A percentile compares a stretch with the other conserved stretches of the same genome.
phyloP scores from a whole-genome alignment of 2,888 invertebrate species.

The Diaprepes abbreviatus region DNA sequence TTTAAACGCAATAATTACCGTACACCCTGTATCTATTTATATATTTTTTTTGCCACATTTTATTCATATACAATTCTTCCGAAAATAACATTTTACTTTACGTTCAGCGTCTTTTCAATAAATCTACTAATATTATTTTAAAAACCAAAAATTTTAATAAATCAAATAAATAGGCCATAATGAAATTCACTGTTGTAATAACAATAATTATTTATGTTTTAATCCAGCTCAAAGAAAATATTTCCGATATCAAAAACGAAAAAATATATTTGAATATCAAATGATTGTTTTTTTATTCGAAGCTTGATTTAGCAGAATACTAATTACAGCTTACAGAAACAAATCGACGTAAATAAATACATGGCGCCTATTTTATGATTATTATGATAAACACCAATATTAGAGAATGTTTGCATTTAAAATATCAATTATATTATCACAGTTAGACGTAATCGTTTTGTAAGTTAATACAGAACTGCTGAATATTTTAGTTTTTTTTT shows the following conservation, averaged over 20 bases:
- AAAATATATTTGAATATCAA: conserved; percentile 15
- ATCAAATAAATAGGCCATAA: conserved; percentile 10
- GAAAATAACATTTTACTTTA: background rate
- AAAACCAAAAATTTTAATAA: background rate
- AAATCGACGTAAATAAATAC: conserved; percentile 28
- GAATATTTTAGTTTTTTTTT: background rate
- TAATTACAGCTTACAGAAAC: conserved; percentile 13
- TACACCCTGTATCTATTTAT: too few species aligned
- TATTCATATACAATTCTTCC: too few species aligned
- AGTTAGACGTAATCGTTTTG: conserved; percentile 22
- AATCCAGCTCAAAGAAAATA: conserved; percentile 13
- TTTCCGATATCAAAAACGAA: conserved; percentile 17
- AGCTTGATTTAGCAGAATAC: conserved; percentile 9
- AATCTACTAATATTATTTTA: conserved; percentile 3
- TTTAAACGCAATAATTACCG: too few species aligned
- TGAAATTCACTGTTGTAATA: background rate
- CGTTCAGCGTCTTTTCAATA: background rate
- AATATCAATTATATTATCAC: conserved; percentile 31
- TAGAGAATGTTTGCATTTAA: conserved; percentile 35
- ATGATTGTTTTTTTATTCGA: conserved; percentile 10
- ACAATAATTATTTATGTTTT: background rate
- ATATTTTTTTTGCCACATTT: too few species aligned
- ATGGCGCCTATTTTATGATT: conserved; percentile 40
- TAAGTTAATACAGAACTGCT: background rate
- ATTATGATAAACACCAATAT: conserved; percentile 27